Evolutionary conservation across 2,888 invertebrate species (phyloP).

Genomic region (Scaptomyza flava): DNA sequence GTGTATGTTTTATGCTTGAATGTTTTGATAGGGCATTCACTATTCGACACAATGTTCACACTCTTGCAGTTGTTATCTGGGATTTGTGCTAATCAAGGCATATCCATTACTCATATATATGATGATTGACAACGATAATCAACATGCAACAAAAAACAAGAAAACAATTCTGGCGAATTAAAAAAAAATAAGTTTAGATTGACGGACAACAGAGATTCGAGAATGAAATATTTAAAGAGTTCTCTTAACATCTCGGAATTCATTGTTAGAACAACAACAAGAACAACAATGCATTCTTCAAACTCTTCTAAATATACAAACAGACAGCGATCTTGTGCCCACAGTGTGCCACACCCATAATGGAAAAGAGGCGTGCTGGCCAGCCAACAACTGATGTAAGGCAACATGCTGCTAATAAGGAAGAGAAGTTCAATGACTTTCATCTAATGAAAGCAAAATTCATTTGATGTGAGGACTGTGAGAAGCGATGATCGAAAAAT

Average conservation of each 20-base stretch:
- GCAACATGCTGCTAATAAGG: conserved; percentile 28
- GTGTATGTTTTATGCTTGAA: no score
- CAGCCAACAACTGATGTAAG: conserved; percentile 22
- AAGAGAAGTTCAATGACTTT: conserved; percentile 41
- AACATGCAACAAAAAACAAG: conserved; percentile 16
- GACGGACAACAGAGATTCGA: conserved; percentile 9
- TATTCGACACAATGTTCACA: neutral
- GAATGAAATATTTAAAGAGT: conserved; percentile 10
- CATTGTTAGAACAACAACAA: conserved; percentile 47
- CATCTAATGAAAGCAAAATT: conserved; percentile 22
- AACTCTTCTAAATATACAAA: conserved; percentile 10
- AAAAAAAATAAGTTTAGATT: conserved; percentile 1
- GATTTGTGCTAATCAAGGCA: conserved; percentile 36
- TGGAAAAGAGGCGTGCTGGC: conserved; percentile 20
- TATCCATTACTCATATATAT: conserved; percentile 59
- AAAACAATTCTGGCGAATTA: conserved; percentile 36
- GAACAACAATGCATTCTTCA: conserved; percentile 39
- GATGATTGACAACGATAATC: conserved; percentile 57
- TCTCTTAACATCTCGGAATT: neutral
- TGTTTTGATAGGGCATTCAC: neutral
- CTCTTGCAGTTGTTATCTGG: neutral
- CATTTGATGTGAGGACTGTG: neutral
- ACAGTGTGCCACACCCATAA: conserved; percentile 15
- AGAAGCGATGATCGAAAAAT: no score
- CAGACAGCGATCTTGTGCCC: conserved; percentile 27